phyloP scores from a whole-genome alignment of 2,797 vertebrate genomes.

The Enteromius thamalakanensis region DNA sequence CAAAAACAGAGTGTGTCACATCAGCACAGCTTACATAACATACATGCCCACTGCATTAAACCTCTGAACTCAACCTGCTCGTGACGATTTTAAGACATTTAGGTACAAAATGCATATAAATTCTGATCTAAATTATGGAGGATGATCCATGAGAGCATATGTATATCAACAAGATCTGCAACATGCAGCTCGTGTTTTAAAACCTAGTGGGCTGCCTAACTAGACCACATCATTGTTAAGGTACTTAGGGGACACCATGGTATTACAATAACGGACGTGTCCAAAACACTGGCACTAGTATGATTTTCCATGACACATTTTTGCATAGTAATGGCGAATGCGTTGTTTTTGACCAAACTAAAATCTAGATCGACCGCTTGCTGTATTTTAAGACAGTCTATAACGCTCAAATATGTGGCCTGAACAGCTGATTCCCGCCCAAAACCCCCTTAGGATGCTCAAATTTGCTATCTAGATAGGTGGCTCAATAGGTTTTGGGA shows the following conservation, averaged over 20 bases:
- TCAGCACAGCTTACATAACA: slow-evolving; percentile 20
- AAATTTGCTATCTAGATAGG: not conserved
- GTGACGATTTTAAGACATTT: not conserved
- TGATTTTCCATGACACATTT: not conserved
- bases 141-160: not conserved
- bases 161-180: not conserved
- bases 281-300: not conserved
- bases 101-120: not conserved
- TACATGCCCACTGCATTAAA: not conserved
- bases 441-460: not conserved
- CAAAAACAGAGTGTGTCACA: not conserved
- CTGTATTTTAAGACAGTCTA: not conserved
- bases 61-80: not conserved
- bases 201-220: not conserved
- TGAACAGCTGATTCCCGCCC: not conserved
- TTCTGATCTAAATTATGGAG: not conserved
- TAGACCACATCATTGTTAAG: not conserved
- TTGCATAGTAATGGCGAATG: not conserved
- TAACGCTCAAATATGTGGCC: not conserved
- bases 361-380: not conserved
- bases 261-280: not conserved
- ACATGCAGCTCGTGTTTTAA: not conserved
- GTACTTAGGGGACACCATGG: not conserved
- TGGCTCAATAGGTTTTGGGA: not conserved
- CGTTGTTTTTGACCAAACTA: not conserved